Evolutionary conservation across 2,113 vertebrate species (phyloP).

Genomic region (Lontra canadensis): DNA sequence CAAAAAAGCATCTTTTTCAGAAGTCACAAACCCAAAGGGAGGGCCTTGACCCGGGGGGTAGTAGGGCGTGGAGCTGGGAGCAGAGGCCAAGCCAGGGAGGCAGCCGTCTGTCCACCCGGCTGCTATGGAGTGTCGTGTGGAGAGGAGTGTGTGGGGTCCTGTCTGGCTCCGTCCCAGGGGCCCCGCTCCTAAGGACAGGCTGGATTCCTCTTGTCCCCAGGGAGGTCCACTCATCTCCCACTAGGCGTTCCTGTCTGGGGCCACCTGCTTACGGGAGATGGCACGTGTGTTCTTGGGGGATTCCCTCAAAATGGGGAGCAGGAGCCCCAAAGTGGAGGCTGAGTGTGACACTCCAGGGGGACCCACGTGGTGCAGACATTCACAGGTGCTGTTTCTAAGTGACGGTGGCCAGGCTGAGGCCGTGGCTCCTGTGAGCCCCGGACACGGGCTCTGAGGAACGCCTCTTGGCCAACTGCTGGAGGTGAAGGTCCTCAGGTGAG

Average conservation of each 20-base stretch:
- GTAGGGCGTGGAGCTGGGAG: not conserved
- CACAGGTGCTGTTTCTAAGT: not conserved
- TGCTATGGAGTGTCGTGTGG: rapidly evolving
- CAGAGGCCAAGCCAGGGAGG: not conserved
- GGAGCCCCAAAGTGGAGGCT: not conserved
- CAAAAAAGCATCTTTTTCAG: not conserved
- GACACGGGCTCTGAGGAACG: not conserved
- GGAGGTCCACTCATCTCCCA: rapidly evolving
- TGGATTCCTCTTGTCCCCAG: not conserved
- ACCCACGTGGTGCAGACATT: not conserved
- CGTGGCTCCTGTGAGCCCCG: not conserved
- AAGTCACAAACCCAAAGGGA: rapidly evolving
- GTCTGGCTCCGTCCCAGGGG: not conserved
- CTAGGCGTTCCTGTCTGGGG: not conserved
- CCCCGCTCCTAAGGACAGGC: not conserved
- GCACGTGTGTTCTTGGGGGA: not conserved
- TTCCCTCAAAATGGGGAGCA: not conserved
- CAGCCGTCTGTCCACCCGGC: rapidly evolving
- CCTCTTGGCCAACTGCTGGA: rapidly evolving
- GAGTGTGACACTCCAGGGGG: rapidly evolving
- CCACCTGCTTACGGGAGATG: not conserved
- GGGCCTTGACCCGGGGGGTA: rapidly evolving
- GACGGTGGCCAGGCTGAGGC: not conserved
- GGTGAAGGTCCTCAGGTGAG: too few species aligned
- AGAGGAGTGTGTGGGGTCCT: not conserved